Evolutionary conservation across 2,797 vertebrate genomes (phyloP), one percentile per base, ranked within the genome.

Genomic region (Nothura maculosa): DNA sequence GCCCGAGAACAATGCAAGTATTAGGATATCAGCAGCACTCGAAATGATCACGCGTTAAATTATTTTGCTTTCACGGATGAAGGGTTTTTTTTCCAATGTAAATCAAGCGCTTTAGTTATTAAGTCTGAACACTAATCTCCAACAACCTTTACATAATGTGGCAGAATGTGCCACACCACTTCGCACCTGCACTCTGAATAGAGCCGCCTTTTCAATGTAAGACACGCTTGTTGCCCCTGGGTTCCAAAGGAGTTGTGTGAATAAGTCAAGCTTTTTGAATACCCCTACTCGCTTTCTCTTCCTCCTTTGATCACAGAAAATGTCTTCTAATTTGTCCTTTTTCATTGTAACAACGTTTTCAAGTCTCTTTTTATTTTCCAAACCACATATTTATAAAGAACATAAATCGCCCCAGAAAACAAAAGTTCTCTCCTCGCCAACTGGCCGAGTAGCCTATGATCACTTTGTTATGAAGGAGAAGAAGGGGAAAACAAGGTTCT

Each of bases 131-230:
- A 98, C 98, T 98, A 98, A 98, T 99, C 98, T 99, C 98, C 98
- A 99, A 99, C 99, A 99, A 98, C 98, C 98, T 99, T 98, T 98
- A 98, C 98, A 99, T 99, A 99, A 99, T 98, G 98, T 98, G 98
- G 98, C 98, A 98, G 98, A 99, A 98, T 98, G 98, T 98, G 97
- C 98, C 97, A 97, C 98, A 98, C 98, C 98, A 98, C 98, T 98
- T 99, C 98, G 99, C 99, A 99, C 99, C 99, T 99, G 99, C 99
- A 98, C 97, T 96, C 97, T 99, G 99, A 99, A 99, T 99, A 98
- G 99, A 98, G 98, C 97, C 97, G 96, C 98, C 98, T 98, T 99
- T 99, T 99, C 98, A 98, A 98, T 97, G 98, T 97, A 98, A 98
- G 98, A 99, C 98, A 99, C 99, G 98, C 99, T 99, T 99, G 99